phyloP scores from a whole-genome alignment of 2,113 vertebrate genomes.

The Phodopus roborovskii region DNA sequence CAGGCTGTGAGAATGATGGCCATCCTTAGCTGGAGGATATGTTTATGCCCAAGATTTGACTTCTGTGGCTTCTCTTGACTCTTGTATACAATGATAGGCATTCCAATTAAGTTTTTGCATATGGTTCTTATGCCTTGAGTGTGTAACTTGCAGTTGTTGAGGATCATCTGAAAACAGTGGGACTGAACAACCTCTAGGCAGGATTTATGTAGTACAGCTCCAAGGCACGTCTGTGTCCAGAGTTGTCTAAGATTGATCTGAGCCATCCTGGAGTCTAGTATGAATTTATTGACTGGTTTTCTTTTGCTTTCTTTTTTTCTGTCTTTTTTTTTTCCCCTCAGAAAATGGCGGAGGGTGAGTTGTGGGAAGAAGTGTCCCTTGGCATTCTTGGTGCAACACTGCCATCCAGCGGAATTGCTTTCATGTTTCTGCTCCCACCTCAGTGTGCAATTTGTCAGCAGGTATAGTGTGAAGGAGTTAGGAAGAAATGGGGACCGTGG shows the following conservation, averaged over 20 bases:
- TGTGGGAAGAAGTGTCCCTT: neutral
- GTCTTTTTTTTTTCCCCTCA: neutral
- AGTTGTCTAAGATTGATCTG: too few species aligned
- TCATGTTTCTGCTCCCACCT: rapidly evolving
- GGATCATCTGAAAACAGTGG: too few species aligned
- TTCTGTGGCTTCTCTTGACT: neutral
- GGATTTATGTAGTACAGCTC: neutral
- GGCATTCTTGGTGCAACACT: neutral
- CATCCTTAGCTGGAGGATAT: neutral
- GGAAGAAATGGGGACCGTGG: too few species aligned
- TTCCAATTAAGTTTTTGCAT: neutral
- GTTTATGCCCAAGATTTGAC: neutral
- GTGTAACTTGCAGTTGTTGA: neutral
- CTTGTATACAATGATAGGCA: neutral
- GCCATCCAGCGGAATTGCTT: neutral
- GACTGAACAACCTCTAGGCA: too few species aligned
- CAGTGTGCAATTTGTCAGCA: neutral
- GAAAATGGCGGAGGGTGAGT: neutral
- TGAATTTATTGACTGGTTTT: neutral
- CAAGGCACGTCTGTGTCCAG: neutral
- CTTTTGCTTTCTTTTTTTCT: too few species aligned
- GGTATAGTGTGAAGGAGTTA: neutral
- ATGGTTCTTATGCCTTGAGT: neutral
- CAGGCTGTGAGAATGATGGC: neutral
- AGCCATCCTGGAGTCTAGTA: neutral